phyloP scores from a whole-genome alignment of 2,888 invertebrate genomes.

The Fragum whitleyi region DNA sequence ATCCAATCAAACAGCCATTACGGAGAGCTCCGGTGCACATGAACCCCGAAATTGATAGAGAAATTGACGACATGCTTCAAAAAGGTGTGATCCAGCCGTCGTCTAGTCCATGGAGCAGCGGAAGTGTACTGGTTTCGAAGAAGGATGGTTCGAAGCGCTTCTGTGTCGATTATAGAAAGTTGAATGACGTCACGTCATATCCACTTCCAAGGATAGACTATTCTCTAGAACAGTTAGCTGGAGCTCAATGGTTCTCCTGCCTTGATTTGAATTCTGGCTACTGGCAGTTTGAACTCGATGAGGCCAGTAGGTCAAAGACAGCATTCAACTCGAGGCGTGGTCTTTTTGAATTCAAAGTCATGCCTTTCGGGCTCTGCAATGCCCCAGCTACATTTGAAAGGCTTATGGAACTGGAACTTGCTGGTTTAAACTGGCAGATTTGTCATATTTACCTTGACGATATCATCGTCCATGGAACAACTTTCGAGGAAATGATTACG shows the following conservation, averaged over 20 bases:
- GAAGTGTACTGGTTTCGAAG: slow-evolving; percentile 48
- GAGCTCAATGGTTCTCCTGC: no score
- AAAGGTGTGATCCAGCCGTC: no score
- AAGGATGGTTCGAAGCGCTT: slow-evolving; percentile 53
- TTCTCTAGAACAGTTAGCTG: slow-evolving; percentile 37
- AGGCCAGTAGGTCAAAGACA: no score
- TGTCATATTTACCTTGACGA: no score
- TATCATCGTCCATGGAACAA: slow-evolving; percentile 42
- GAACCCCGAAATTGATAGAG: slow-evolving; percentile 32
- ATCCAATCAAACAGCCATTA: slow-evolving; percentile 42
- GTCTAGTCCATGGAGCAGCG: no score
- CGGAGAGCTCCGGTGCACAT: slow-evolving; percentile 40
- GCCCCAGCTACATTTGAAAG: slow-evolving; percentile 36
- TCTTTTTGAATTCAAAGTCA: no score
- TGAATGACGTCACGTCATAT: slow-evolving; percentile 38
- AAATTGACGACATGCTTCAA: slow-evolving; percentile 46
- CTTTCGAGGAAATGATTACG: slow-evolving; percentile 31
- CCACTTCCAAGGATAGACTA: slow-evolving; percentile 52
- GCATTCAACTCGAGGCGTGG: no score
- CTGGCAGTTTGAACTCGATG: slow-evolving; percentile 44
- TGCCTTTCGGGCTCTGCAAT: no score
- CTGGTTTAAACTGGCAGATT: slow-evolving; percentile 36
- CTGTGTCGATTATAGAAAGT: slow-evolving; percentile 45
- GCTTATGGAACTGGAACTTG: slow-evolving; percentile 13
- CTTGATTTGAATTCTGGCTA: no score